Evolutionary conservation across 2,113 vertebrate species (phyloP), one percentile per base, ranked within the genome.

Genomic region (Grus americana): DNA sequence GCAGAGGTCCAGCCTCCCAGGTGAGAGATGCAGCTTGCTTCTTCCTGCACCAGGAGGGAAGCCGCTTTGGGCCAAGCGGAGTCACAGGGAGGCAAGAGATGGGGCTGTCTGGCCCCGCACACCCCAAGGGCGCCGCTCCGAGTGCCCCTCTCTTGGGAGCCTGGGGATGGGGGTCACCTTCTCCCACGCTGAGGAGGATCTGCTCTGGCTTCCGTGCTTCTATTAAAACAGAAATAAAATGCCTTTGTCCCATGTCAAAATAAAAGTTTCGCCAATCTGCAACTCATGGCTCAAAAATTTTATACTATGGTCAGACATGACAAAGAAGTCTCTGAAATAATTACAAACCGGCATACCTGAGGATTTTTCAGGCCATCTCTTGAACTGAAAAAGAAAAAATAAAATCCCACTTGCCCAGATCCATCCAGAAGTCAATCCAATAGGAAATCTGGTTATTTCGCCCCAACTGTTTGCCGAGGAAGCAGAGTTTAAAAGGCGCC

Each of bases 101-200:
- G 15, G 46, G 46, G n/a, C 10, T 3, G 4, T 26, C 23, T 30
- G 24, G 36, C 9, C 17, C 50, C 15, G 1, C 17, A 5, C 0
- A 0, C 4, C 34, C 34, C 20, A n/a, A 26, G 29, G 18, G 32
- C 0, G 1, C n/a, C 0, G 0, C 27, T 80, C 44, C 3, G 4
- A 72, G 49, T 50, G 86, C 17, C 16, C 21, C 12, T 50, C 16
- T 80, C 32, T 12, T 12, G 26, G 44, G 66, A 91, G 10, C 18
- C 50, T 67, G 47, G 13, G n/a, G n/a, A 6, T 12, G 9, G 14
- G 24, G 11, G 7, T 38, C 26, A 71, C n/a, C 27, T 61, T 52
- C 27, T 74, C 29, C 32, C 29, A 65, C 0, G 0, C n/a, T 4
- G 3, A 71, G 38, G 18, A 84, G 32, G 32, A 88, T 20, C 44